phyloP scores from a whole-genome alignment of 92 coral and sea anemone species.

The Montipora capitata region DNA sequence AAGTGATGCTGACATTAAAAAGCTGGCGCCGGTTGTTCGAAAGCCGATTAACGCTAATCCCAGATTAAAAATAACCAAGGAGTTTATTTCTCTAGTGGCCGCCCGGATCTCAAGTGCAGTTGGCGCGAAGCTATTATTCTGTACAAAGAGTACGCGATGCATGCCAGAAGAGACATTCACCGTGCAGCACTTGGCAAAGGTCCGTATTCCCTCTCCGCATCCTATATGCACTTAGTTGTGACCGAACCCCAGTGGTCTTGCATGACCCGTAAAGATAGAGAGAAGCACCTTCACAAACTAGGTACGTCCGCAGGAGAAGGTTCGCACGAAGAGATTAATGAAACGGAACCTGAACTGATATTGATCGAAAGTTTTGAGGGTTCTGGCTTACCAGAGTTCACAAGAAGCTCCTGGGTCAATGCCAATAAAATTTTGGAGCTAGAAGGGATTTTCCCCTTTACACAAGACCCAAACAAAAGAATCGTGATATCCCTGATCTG shows the following conservation, averaged over 20 bases:
- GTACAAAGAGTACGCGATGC: slow-evolving; percentile 30
- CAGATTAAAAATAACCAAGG: no score
- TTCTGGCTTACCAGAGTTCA: slow-evolving; percentile 37
- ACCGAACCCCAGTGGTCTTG: slow-evolving; percentile 36
- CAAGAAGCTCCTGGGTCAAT: slow-evolving; percentile 54
- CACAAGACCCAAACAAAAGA: slow-evolving; percentile 35
- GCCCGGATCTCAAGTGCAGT: slow-evolving; percentile 46
- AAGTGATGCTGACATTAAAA: no score
- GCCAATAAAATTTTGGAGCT: slow-evolving; percentile 53
- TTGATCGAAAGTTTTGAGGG: slow-evolving; percentile 36
- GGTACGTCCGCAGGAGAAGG: slow-evolving; percentile 36
- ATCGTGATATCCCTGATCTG: slow-evolving; percentile 51
- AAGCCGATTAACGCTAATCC: no score
- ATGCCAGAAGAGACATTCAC: slow-evolving; percentile 41
- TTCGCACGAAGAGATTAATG: slow-evolving; percentile 22
- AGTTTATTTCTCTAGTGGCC: slow-evolving; percentile 7
- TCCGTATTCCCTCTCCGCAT: slow-evolving; percentile 23
- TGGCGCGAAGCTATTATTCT: slow-evolving; percentile 47
- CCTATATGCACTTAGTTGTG: slow-evolving; percentile 9
- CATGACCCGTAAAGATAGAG: slow-evolving; percentile 32
- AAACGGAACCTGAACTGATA: background rate
- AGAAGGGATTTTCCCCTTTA: slow-evolving; percentile 58
- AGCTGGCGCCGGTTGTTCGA: no score
- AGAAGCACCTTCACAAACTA: slow-evolving; percentile 40
- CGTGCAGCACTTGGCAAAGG: slow-evolving; percentile 58